phyloP scores from a whole-genome alignment of 2,797 vertebrate genomes.

The Bradypus variegatus region DNA sequence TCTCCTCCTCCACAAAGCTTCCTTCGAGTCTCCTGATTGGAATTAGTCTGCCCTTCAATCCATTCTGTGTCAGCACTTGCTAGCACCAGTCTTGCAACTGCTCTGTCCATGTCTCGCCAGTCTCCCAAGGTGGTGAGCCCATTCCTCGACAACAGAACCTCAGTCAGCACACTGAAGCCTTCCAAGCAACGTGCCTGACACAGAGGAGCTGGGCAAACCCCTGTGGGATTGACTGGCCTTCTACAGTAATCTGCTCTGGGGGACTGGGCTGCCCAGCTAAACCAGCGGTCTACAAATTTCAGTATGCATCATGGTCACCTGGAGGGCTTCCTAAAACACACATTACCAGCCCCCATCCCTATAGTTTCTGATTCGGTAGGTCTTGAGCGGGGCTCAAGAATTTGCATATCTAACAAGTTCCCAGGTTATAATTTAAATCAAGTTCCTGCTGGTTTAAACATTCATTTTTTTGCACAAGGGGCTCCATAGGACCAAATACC shows the following conservation, averaged over 20 bases:
- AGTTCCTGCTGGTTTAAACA: background rate
- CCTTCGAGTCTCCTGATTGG: background rate
- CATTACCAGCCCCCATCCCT: background rate
- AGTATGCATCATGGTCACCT: background rate
- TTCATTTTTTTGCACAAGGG: background rate
- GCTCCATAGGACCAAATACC: background rate
- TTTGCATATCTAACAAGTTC: constrained; percentile 22
- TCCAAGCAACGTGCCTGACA: background rate
- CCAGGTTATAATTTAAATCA: constrained; percentile 22
- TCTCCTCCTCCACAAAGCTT: background rate
- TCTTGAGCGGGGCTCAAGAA: background rate
- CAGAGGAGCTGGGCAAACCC: background rate
- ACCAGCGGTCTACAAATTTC: background rate
- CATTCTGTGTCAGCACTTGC: background rate
- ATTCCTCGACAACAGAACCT: background rate
- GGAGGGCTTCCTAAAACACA: background rate
- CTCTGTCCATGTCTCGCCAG: background rate
- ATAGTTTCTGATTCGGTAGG: background rate
- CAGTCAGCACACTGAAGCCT: background rate
- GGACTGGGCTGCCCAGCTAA: background rate
- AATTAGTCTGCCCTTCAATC: background rate
- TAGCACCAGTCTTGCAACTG: background rate
- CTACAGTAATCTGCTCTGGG: background rate
- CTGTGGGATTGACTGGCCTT: background rate
- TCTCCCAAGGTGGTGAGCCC: background rate